Conservation (phyloP, 1,140 invertebrate genomes). For the Penaeus chinensis region DNA sequence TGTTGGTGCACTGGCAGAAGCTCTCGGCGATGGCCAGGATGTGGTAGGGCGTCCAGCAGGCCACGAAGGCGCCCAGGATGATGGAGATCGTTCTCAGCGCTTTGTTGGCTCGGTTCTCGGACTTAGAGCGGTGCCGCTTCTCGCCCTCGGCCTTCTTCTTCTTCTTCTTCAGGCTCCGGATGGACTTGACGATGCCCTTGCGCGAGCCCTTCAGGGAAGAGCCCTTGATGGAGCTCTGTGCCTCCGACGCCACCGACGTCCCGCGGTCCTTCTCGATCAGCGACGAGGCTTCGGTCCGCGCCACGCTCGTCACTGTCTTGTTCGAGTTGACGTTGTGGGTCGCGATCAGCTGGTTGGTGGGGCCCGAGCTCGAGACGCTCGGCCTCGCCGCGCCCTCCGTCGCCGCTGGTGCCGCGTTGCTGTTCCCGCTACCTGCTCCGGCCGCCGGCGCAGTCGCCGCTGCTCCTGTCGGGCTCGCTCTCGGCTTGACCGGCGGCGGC, state of each 20-base stretch:
- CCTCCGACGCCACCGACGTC: conserved; percentile 45
- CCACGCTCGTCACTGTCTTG: conserved; percentile 62
- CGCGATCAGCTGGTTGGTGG: conserved; percentile 61
- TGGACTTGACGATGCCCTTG: conserved; percentile 62
- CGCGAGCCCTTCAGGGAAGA: conserved; percentile 60
- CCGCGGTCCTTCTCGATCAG: conserved; percentile 57
- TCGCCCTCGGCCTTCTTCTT: conserved; percentile 76
- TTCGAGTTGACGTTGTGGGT: conserved; percentile 64
- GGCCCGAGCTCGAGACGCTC: conserved; percentile 21
- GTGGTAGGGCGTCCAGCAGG: conserved; percentile 99
- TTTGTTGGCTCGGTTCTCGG: conserved; percentile 97
- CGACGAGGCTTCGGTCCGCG: conserved; percentile 60
- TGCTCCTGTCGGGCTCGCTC: conserved; percentile 31
- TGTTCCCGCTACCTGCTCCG: conserved; percentile 3
- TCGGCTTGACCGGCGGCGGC: conserved; percentile 29
- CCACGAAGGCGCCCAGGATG: conserved; percentile 90
- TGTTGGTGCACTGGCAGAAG: conserved; percentile 94
- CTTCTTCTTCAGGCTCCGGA: conserved; percentile 63
- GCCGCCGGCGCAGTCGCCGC: background rate
- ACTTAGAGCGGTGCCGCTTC: conserved; percentile 75
- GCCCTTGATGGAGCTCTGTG: conserved; percentile 59
- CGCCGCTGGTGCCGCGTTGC: background rate
- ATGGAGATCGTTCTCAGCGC: conserved; percentile 98
- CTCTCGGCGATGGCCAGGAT: conserved; percentile 94
- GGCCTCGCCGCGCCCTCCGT: conserved; percentile 17